Evolutionary conservation across 2,113 vertebrate species (phyloP), one percentile per base, ranked within the genome.

Genomic region (Apodemus sylvaticus): DNA sequence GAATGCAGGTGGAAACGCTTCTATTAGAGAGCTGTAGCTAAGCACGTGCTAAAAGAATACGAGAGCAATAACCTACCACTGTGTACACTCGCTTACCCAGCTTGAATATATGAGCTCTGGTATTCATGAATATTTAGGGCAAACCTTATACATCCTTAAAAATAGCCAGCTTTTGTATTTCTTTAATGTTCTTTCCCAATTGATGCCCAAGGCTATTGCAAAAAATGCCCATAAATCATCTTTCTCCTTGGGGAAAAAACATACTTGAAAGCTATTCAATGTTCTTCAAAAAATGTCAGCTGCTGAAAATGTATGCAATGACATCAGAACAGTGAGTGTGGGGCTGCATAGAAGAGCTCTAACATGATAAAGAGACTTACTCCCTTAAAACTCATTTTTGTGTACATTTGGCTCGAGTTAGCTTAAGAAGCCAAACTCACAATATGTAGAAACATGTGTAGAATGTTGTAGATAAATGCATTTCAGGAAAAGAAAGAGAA

Each of bases 221-320:
- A 96, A 95, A 95, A 96, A 31, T 96, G 81, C 93, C 94, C 82
- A 91, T 94, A 96, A 95, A 96, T 97, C 88, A 97, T 68, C 92
- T 95, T 42, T 94, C 90, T 97, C 85, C 85, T 91, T 96, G 90
- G 70, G 86, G 55, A 83, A 96, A 94, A 93, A 79, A 83, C 78
- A 96, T 86, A 96, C 90, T 79, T 96, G 90, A 97, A 97, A 97
- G 89, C 5, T 89, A 87, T 93, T 97, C 48, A 58, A 95, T 96
- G 96, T 97, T 94, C 95, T 94, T 95, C 73, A 87, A 85, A 74
- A 74, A 36, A 42, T 93, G 76, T 95, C 74, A 58, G 73, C 81
- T 97, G 71, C 79, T 97, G 95, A 95, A 98, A 96, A 97, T 89
- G 93, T 94, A 91, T 92, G 79, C n/a, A 14, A 17, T 71, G 48